Evolutionary conservation across 2,888 invertebrate genomes (phyloP), one percentile per base, ranked within the genome.

Genomic region (Drosophila cracens): DNA sequence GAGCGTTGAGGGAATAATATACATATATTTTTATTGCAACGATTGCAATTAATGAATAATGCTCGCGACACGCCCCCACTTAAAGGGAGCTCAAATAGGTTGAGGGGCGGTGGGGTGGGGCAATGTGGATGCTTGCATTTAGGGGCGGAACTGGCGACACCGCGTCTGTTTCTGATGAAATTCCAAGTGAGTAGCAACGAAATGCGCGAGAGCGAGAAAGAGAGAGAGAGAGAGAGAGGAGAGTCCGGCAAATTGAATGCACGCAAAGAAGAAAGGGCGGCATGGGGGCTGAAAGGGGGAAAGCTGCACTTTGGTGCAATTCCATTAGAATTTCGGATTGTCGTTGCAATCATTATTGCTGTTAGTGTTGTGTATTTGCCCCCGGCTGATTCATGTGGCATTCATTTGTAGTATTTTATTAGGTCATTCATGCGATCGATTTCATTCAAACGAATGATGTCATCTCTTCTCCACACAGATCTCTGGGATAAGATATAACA

Each of bases 391-490:
- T 83, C 85, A 82, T 71, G 72, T 73, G 58, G 69, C 77, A 74
- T 70, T 79, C 75, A 74, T 74, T 74, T 86, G 79, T 74, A 69
- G 73, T 76, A 70, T 82, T 84, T 85, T 87, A 85, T 87, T 85
- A 85, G 84, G 77, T 85, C 86, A 87, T 86, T 88, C 86, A 83
- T 87, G 82, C 84, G 82, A 87, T 87, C 82, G 87, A 89, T 89
- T 87, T 85, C 69, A 74, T 67, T 68, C 76, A 75, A 74, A 70
- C 57, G 60, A 59, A 86, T 86, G 86, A 86, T 86, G 81, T 88
- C 86, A 86, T 79, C 62, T 58, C 56, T 38, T 16, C 46, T 25
- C 31, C 58, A 43, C 58, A 33, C 46, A 29, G 75, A 78, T 75
- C 70, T 76, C 62, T 64, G 69, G 70, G 61, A 73, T 74, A 70